These are phyloP conservation scores for Drosophila erecta DNA, from an alignment of 1,140 invertebrate species.

Conservation along the genomic window DNA sequence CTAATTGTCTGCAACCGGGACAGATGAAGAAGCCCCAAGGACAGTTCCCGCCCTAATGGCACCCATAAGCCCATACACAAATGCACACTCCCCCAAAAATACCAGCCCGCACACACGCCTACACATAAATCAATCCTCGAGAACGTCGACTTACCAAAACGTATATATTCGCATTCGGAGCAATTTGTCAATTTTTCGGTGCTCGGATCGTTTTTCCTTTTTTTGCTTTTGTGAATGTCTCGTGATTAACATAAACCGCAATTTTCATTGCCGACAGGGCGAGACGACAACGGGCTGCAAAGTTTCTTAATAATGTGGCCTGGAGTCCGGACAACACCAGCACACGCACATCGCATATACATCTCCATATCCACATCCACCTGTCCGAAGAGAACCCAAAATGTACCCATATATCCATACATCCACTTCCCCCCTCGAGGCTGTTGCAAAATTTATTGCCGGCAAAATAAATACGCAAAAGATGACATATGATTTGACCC, in stretches of 20 bases:
- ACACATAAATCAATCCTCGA: constrained; percentile 69
- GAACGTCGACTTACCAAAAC: constrained; percentile 9
- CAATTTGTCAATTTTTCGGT: constrained; percentile 76
- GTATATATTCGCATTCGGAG: constrained; percentile 39
- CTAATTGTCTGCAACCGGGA: constrained; percentile 66
- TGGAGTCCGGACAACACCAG: constrained; percentile 16
- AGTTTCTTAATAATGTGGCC: constrained; percentile 71
- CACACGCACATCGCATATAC: constrained; percentile 34
- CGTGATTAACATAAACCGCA: constrained; percentile 79
- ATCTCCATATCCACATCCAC: constrained; percentile 47
- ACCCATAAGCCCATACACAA: constrained; percentile 21
- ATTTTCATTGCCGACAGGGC: constrained; percentile 57
- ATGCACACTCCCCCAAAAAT: not conserved
- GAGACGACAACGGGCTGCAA: constrained; percentile 49
- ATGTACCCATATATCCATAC: not conserved
- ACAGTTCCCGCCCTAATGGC: constrained; percentile 7
- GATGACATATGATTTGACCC: constrained; percentile 81
- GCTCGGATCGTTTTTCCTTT: constrained; percentile 1
- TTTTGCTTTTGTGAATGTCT: constrained; percentile 31
- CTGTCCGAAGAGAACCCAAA: constrained; percentile 32
- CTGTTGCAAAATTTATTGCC: constrained; percentile 65
- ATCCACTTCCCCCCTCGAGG: not conserved
- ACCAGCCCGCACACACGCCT: constrained; percentile 31
- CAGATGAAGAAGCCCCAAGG: constrained; percentile 11
- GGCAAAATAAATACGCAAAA: constrained; percentile 77